Base-by-base conservation (phyloP, 2,113 vertebrate species). In the Rhineura floridana region DNA sequence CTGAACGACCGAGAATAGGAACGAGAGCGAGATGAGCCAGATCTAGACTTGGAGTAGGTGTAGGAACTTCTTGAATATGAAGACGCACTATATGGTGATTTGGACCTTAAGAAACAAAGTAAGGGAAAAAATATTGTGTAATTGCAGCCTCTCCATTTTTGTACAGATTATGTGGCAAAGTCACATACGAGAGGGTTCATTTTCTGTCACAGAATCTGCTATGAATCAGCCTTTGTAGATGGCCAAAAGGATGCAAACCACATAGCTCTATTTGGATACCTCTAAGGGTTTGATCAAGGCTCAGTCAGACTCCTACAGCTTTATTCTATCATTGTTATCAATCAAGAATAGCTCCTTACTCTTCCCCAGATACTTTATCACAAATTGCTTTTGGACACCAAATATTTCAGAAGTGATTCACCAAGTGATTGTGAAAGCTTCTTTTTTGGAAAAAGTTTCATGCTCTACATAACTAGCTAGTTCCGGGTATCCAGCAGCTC, bases 11-110 rank as follows among this genome's bases (percentile, higher is more conserved):
- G 97, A 0, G 98, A 98, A 83, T 98, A 98, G 81, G 98, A 97
- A 19, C 98, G 95, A 90, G 99, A 96, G 39, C 98, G 97, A 6
- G 98, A 97, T 1, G 97, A 98, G 55, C 97, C 97, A 50, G 98
- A 98, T 94, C 98, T 97, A 10, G 98, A 99, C 91, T 97, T 98
- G 85, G 97, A 98, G 33, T 98, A 98, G n/a, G 98, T 98, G 11
- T 98, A 98, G 0, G 97, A 98, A 85, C 98, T 98, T 91, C 96
- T 95, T 72, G 97, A 99, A 94, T 98, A 98, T 10, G 97, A 97
- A 0, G 98, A 98, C 88, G 96, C 97, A 69, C 98, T 97, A 90
- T 98, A 98, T 6, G 98, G 98, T 84, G 98, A 99, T 95, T 98
- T 99, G 78, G 99, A 99, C 95, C 98, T 99, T 95, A 39, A 95